Evolutionary conservation across 2,113 vertebrate genomes (phyloP), one percentile per base, ranked within the genome.

Genomic region (Labrus mixtus): DNA sequence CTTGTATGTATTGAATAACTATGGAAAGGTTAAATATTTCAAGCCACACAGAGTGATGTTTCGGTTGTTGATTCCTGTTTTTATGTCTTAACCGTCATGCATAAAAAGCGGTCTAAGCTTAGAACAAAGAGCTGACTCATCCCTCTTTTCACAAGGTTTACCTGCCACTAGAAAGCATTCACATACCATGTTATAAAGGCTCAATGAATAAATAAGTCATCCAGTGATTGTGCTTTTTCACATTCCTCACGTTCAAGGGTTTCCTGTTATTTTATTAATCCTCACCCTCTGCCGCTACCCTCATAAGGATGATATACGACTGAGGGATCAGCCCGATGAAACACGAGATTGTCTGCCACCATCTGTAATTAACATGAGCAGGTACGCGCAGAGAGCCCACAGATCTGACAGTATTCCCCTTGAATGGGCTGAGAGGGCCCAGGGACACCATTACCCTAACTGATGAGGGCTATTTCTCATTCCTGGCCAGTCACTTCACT

Each of bases 391-490:
- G 68, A 87, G 81, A 85, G 79, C 85, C 64, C 69, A 60, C 69
- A 62, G 85, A 87, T 90, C 83, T 91, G 91, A 92, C 86, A 92
- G 86, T 77, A 86, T 87, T 89, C 84, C 86, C 85, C 86, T 86
- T 87, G 86, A 91, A 93, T 87, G 89, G 87, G 80, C 90, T 74
- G 81, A 78, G 87, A 87, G 86, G 90, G 91, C 92, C 93, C 83
- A 78, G 92, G 88, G 92, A 94, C 91, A 90, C 91, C 91, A 93
- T 94, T 93, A 93, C 88, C 91, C 87, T 94, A 93, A 93, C 89
- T 93, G 93, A 93, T 94, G 93, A 92, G 91, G 87, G 89, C 89
- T 85, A 92, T 92, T 92, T 89, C 91, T 92, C 93, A 94, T 92
- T 92, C 89, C 87, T 68, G 78, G 85, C 91, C 84, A 90, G 91